These are phyloP conservation scores for Pectinophora gossypiella DNA, from an alignment of 1,140 invertebrate genomes.

Conservation along the genomic window DNA sequence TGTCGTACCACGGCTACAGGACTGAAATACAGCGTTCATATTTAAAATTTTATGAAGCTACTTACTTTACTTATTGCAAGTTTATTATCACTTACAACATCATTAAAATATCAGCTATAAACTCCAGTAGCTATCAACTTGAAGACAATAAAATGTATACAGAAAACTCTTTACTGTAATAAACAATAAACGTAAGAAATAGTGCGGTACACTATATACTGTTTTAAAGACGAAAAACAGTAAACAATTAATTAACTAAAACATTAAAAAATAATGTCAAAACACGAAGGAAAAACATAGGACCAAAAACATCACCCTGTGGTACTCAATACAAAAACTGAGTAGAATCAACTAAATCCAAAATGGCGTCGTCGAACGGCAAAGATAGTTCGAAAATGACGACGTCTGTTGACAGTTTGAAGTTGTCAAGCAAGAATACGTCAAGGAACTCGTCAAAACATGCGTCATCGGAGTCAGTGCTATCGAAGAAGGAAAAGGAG, in stretches of 20 bases:
- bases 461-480: constrained; percentile 68
- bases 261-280: background rate
- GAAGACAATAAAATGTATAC: constrained; percentile 2
- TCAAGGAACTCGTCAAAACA: constrained; percentile 62
- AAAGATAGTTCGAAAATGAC: constrained; percentile 65
- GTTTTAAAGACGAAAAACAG: too few species aligned
- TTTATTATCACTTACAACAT: too few species aligned
- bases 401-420: constrained; percentile 67
- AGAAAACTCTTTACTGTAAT: too few species aligned
- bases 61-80: too few species aligned
- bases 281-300: background rate
- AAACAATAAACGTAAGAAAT: too few species aligned
- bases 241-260: too few species aligned
- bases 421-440: constrained; percentile 64
- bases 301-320: background rate
- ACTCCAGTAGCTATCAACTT: background rate
- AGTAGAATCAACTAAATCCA: background rate
- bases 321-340: background rate
- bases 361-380: constrained; percentile 66
- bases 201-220: too few species aligned
- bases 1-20: too few species aligned
- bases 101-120: background rate
- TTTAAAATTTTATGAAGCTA: too few species aligned
- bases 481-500: constrained; percentile 68
- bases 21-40: too few species aligned